Base-by-base conservation (phyloP, 2,797 vertebrate genomes). In the Echiichthys vipera region DNA sequence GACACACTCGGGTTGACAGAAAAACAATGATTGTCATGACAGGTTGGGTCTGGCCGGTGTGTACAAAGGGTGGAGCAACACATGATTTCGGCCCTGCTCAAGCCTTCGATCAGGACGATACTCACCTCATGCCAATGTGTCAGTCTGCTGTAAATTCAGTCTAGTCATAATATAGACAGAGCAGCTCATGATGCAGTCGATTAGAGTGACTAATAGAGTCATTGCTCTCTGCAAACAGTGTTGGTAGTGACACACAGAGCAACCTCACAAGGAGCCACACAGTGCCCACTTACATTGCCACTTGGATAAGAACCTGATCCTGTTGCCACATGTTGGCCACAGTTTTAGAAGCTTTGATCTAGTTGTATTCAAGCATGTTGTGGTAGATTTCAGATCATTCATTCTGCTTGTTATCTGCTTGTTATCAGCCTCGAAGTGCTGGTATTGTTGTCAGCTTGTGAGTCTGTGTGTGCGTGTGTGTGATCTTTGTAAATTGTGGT, bases 1-100 rank as follows among this genome's bases (percentile, higher is more conserved):
- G 22, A 39, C 20, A 30, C 15, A 69, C 22, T n/a, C 14, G 7
- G 18, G 43, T 18, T 49, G 68, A 77, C 55, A 56, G 39, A 32
- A 25, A 43, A 39, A 27, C 54, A 68, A 47, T 0, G 29, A 47
- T 49, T 30, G 63, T 61, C 24, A 47, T 39, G 65, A 56, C 51
- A 42, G 50, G 39, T 17, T 8, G 51, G 17, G 10, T n/a, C n/a
- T n/a, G n/a, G n/a, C n/a, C n/a, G n/a, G n/a, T n/a, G n/a, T n/a
- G n/a, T n/a, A n/a, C n/a, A n/a, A n/a, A n/a, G n/a, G n/a, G n/a
- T n/a, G n/a, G n/a, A n/a, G 39, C 32, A 54, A 39, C 64, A 62
- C 24, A 72, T 71, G 51, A 76, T 43, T 73, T 49, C 7, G 20
- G 15, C 45, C 47, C 45, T 24, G 13, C 34, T 39, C n/a, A 29